Evolutionary conservation across 1,140 invertebrate species (phyloP), one percentile per base, ranked within the genome.

Genomic region (Ostrea denselamellosa): DNA sequence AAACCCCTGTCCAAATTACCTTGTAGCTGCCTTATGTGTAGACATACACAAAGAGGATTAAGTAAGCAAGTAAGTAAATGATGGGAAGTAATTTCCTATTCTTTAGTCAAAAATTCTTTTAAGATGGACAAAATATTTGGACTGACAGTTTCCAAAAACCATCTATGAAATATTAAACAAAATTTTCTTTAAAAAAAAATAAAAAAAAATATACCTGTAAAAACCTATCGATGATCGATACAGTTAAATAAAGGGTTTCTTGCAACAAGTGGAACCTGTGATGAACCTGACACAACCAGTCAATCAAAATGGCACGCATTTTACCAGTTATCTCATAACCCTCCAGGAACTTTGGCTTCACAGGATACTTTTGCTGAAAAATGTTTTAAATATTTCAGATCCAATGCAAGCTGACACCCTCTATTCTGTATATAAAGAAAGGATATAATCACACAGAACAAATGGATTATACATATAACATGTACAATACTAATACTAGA

Each of bases 241-340:
- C 96, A 77, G 98, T 97, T 90, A 99, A 95, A 94, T 98, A 98
- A 51, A 99, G 96, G 4, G 98, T 99, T 95, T 99, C 98, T 91
- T 97, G 96, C n/a, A 97, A 95, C 17, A 99, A 95, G 89, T 96
- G 96, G 93, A 99, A 99, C 93, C 98, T 97, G 88, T 96, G 95
- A 93, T 99, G 98, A 17, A 99, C 98, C 93, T 99, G 98, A 28
- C 98, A 97, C 44, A 99, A 95, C 98, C 98, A 99, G 94, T 99
- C 98, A 89, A 99, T 96, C 68, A 95, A 88, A 28, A 98, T 97
- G 9, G 96, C 95, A 88, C 99, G 96, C 98, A 99, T 99, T 92
- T 97, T 97, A 0, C 97, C 96, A 22, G 97, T 97, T 0, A 98
- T 96, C 91, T 97, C 95, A 82, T 92, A 96, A 54, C 92, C 96